Conservation (phyloP, 2,797 vertebrate species). For the Enoplosus armatus region DNA sequence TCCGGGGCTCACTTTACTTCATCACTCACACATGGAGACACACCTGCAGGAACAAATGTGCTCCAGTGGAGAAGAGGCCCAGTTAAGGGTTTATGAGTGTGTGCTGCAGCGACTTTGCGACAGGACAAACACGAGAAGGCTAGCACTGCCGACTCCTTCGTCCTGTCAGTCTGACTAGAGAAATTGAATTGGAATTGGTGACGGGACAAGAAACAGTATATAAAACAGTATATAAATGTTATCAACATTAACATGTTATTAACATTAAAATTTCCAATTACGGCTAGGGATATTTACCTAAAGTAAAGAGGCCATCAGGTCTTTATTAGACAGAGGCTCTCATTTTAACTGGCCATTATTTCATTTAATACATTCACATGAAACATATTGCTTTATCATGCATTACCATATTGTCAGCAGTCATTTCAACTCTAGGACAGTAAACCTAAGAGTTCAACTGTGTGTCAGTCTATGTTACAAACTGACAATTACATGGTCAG, state of each 20-base stretch:
- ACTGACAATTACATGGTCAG: background rate
- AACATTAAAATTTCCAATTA: background rate
- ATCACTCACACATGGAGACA: conserved; percentile 32
- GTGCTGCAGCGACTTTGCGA: conserved; percentile 11
- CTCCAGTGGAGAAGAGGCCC: conserved; percentile 29
- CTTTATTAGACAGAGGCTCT: background rate
- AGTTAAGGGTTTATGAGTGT: conserved; percentile 42
- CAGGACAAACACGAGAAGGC: conserved; percentile 42
- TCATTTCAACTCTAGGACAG: background rate
- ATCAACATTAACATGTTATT: too few species aligned
- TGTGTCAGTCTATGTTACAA: background rate
- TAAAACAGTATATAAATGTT: too few species aligned
- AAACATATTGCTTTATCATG: background rate
- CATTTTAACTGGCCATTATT: background rate
- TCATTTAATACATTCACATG: background rate
- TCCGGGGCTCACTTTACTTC: conserved; percentile 7
- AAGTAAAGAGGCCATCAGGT: background rate
- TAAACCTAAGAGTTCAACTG: background rate
- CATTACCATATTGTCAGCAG: background rate
- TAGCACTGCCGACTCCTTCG: background rate
- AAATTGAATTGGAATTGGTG: background rate
- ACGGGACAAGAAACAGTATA: background rate
- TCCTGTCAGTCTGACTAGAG: conserved; percentile 15
- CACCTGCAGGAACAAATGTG: conserved; percentile 39
- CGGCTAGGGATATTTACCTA: background rate